These are phyloP conservation scores for Mercenaria mercenaria DNA, from an alignment of 1,140 invertebrate species.

Conservation along the genomic window DNA sequence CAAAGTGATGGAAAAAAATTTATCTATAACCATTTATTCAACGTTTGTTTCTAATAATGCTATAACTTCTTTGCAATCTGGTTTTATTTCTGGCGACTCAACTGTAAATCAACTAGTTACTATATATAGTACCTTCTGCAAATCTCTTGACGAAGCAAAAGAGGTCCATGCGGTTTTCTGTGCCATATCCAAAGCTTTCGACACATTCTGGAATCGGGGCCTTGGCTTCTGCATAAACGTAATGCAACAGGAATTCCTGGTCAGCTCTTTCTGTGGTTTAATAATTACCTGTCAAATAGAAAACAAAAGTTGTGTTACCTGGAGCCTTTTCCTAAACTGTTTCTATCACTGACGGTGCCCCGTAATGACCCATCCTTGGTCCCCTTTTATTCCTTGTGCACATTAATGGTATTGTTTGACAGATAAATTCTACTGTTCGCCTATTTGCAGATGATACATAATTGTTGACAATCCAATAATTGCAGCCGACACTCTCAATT, in stretches of 20 bases:
- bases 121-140: background rate
- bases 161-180: background rate
- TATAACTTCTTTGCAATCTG: no score
- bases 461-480: conserved; percentile 28
- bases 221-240: background rate
- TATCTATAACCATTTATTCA: background rate
- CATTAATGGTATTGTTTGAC: background rate
- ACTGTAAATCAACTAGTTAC: background rate
- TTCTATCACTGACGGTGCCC: background rate
- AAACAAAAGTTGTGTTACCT: background rate
- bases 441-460: conserved; percentile 20
- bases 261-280: no score
- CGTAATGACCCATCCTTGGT: background rate
- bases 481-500: no score
- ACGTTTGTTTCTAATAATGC: background rate
- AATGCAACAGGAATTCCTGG: background rate
- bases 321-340: background rate
- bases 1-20: background rate
- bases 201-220: background rate
- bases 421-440: no score
- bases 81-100: no score
- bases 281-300: background rate
- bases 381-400: background rate
- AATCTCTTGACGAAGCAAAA: background rate
- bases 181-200: background rate